phyloP scores from a whole-genome alignment of 1,140 invertebrate species.

The Druon quercuslanigerum region DNA sequence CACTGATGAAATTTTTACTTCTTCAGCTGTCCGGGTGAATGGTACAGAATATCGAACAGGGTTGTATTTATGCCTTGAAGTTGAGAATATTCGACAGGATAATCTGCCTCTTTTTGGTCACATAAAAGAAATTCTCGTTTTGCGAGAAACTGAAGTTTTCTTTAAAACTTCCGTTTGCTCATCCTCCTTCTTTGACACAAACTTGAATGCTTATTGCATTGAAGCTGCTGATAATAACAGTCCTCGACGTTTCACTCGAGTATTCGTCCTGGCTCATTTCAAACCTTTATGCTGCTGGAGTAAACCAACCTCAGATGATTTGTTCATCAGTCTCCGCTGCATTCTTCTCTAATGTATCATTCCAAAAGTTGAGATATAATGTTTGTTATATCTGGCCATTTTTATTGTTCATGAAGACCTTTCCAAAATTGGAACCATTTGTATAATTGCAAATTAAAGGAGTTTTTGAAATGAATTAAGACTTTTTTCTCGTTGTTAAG shows the following conservation, averaged over 20 bases:
- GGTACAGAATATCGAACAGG: constrained; percentile 35
- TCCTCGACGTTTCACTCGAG: neutral
- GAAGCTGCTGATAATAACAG: neutral
- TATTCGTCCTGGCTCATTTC: too few species aligned
- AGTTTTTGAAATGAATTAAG: too few species aligned
- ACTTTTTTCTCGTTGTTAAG: too few species aligned
- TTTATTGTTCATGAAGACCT: too few species aligned
- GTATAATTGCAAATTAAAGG: too few species aligned
- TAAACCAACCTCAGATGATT: too few species aligned
- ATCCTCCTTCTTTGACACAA: constrained; percentile 29
- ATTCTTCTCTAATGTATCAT: neutral
- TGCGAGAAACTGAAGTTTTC: constrained; percentile 32
- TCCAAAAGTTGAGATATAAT: too few species aligned
- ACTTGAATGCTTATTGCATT: constrained; percentile 43
- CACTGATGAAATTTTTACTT: constrained; percentile 33
- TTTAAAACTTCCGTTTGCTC: constrained; percentile 25
- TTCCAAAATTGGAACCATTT: too few species aligned
- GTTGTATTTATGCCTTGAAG: constrained; percentile 40
- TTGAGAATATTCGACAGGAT: constrained; percentile 11
- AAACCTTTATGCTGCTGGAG: too few species aligned
- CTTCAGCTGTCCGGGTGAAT: constrained; percentile 30
- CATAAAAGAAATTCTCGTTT: constrained; percentile 40
- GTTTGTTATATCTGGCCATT: too few species aligned
- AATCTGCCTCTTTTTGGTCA: constrained; percentile 43
- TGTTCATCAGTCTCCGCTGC: neutral